Evolutionary conservation across 2,113 vertebrate genomes (phyloP).

Genomic region (Halcyon malimbica): DNA sequence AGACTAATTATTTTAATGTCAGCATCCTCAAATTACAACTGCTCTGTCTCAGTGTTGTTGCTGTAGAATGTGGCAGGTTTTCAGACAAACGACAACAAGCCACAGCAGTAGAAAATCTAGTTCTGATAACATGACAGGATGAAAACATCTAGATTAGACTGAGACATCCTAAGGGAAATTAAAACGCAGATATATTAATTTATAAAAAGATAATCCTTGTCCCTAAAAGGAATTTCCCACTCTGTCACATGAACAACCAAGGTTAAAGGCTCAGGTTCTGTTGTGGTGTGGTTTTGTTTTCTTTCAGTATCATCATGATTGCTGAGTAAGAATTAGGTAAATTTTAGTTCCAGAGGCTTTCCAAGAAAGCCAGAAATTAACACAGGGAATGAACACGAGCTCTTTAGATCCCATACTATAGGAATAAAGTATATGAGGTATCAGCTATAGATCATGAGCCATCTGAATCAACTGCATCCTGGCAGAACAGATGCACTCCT

Average conservation of each 20-base stretch:
- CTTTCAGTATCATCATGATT: background rate
- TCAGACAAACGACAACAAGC: background rate
- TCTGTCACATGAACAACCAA: background rate
- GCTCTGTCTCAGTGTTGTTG: background rate
- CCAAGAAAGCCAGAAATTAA: background rate
- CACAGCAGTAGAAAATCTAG: background rate
- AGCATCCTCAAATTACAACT: background rate
- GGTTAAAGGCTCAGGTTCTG: background rate
- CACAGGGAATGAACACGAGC: background rate
- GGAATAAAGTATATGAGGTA: background rate
- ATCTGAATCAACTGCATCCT: background rate
- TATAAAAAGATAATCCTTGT: background rate
- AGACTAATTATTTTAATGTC: background rate
- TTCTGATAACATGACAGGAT: background rate
- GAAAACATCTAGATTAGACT: background rate
- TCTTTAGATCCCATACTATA: background rate
- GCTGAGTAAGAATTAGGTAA: background rate
- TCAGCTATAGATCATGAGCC: rapidly evolving
- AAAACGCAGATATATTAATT: background rate
- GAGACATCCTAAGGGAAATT: background rate
- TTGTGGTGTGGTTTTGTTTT: background rate
- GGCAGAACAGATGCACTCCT: background rate
- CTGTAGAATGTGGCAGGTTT: background rate
- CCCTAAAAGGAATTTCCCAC: background rate
- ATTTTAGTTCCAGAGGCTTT: background rate